A percentile compares a stretch with the other conserved stretches of the same genome.
These are phyloP conservation scores for Fragum sueziense DNA, from an alignment of 2,888 invertebrate species.

Conservation along the genomic window DNA sequence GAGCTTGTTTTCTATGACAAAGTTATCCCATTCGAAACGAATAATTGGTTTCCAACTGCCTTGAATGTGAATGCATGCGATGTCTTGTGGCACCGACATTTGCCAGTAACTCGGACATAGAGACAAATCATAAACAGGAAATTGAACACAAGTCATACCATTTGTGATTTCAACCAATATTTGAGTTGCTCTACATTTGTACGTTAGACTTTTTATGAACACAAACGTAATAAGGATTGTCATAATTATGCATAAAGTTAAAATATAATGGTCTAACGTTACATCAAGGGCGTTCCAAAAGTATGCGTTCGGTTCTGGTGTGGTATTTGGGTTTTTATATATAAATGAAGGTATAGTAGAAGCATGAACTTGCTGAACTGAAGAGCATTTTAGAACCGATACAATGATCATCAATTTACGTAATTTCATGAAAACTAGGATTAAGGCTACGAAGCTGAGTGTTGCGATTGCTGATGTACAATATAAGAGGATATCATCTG, in stretches of 20 bases:
- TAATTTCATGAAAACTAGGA: constrained; percentile 13
- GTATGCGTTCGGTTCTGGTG: background rate
- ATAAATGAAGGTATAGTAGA: constrained; percentile 30
- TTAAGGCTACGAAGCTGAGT: constrained; percentile 4
- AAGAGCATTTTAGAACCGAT: constrained; percentile 17
- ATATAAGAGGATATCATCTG: constrained; percentile 20
- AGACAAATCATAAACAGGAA: background rate
- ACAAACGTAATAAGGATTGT: background rate
- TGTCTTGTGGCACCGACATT: constrained; percentile 4
- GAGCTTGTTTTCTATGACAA: constrained; percentile 15
- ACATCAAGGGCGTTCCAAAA: constrained; percentile 23
- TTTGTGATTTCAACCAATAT: constrained; percentile 22
- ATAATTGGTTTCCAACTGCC: background rate
- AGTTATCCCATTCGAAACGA: constrained; percentile 24
- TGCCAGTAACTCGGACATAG: constrained; percentile 23
- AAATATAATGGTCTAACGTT: constrained; percentile 24
- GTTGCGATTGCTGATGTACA: constrained; percentile 19
- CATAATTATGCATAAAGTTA: constrained; percentile 10
- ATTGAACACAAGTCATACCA: background rate
- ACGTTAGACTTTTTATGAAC: background rate
- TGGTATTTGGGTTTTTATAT: constrained; percentile 23
- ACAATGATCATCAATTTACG: constrained; percentile 27
- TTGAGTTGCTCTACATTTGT: background rate
- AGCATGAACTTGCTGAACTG: constrained; percentile 4
- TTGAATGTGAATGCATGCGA: background rate